A percentile compares a stretch with the other conserved stretches of the same genome.
phyloP scores from a whole-genome alignment of 2,888 invertebrate species.

The Dryobotodes eremita region DNA sequence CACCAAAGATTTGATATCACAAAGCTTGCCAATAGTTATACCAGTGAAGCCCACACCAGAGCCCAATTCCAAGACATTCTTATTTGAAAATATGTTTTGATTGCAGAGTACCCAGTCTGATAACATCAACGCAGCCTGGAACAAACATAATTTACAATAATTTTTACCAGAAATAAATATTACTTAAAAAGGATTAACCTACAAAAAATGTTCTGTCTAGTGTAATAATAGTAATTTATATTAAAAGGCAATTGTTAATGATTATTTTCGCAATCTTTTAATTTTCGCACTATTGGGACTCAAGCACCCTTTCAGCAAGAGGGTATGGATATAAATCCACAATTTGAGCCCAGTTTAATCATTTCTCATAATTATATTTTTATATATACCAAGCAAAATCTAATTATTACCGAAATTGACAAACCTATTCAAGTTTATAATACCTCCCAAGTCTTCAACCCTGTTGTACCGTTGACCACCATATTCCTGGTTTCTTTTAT shows the following conservation, averaged over 20 bases:
- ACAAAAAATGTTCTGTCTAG: background rate
- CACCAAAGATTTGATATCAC: slow-evolving; percentile 89
- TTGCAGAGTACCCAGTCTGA: slow-evolving; percentile 93
- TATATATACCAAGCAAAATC: background rate
- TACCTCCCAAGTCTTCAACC: slow-evolving; percentile 95
- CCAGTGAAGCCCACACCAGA: slow-evolving; percentile 95
- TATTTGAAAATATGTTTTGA: slow-evolving; percentile 86
- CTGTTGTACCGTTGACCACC: slow-evolving; percentile 95
- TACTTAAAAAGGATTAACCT: background rate
- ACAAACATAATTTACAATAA: slow-evolving; percentile 10
- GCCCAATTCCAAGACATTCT: slow-evolving; percentile 93
- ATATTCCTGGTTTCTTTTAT: slow-evolving; percentile 93
- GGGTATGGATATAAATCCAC: background rate
- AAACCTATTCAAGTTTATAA: slow-evolving; percentile 48
- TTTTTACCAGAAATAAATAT: background rate
- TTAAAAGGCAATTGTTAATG: background rate
- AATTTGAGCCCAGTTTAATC: background rate
- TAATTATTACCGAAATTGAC: slow-evolving; percentile 32
- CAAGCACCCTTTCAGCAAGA: background rate
- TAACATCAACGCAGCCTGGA: slow-evolving; percentile 93
- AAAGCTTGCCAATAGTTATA: slow-evolving; percentile 90
- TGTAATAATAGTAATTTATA: background rate
- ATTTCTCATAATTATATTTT: background rate
- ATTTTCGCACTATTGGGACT: background rate
- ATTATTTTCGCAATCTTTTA: background rate